Evolutionary conservation across 1,140 invertebrate species (phyloP).

Genomic region (Harpegnathos saltator): DNA sequence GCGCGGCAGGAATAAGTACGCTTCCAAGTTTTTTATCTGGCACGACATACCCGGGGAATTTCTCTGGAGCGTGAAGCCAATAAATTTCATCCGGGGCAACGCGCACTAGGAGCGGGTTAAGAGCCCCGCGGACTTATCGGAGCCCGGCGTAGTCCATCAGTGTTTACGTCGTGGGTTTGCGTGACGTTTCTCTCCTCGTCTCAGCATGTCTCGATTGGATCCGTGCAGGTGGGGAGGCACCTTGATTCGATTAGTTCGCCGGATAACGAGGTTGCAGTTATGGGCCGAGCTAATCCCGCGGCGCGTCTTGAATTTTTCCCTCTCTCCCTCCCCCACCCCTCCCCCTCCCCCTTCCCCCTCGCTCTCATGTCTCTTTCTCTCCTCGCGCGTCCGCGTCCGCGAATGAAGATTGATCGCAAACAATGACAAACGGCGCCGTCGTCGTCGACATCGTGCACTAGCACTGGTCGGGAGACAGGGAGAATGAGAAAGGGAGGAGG

Average conservation of each 20-base stretch:
- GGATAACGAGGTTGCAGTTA: constrained; percentile 53
- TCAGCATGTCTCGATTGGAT: constrained; percentile 37
- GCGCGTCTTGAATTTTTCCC: constrained; percentile 39
- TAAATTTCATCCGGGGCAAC: constrained; percentile 52
- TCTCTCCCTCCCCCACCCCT: no score
- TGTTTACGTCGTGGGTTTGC: constrained; percentile 42
- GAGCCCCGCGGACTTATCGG: constrained; percentile 37
- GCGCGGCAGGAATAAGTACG: constrained; percentile 4
- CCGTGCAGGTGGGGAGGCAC: not conserved
- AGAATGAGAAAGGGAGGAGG: no score
- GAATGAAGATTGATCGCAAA: constrained; percentile 60
- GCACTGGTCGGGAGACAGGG: no score
- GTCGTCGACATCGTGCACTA: not conserved
- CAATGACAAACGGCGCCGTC: constrained; percentile 31
- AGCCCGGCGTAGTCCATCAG: constrained; percentile 30
- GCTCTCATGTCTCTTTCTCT: no score
- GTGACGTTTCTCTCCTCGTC: constrained; percentile 29
- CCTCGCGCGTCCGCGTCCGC: not conserved
- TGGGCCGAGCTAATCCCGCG: constrained; percentile 27
- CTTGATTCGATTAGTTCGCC: constrained; percentile 37
- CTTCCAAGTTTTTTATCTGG: constrained; percentile 37
- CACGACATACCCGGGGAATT: constrained; percentile 34
- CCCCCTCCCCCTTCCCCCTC: not conserved
- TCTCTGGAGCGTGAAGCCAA: constrained; percentile 41
- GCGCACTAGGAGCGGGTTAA: constrained; percentile 11